phyloP scores from a whole-genome alignment of 1,140 invertebrate species.

The Caenorhabditis brenneri region DNA sequence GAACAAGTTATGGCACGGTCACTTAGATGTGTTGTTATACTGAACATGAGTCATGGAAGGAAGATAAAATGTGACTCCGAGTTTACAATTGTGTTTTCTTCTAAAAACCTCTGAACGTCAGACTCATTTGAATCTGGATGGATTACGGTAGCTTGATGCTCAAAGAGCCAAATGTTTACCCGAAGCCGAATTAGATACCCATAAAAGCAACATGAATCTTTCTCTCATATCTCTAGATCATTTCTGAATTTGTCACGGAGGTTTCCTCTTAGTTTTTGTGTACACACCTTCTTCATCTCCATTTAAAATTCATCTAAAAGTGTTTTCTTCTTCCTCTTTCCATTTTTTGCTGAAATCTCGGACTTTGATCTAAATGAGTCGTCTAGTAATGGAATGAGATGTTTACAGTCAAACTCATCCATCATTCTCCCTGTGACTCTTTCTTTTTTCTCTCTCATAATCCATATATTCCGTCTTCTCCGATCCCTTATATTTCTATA shows the following conservation, averaged over 20 bases:
- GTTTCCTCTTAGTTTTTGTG: background rate
- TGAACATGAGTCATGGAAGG: too few species aligned
- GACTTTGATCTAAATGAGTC: constrained; percentile 12
- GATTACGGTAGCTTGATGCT: background rate
- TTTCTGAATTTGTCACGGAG: constrained; percentile 19
- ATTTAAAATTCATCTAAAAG: background rate
- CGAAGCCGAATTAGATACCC: background rate
- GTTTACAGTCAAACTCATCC: constrained; percentile 22
- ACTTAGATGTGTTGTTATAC: too few species aligned
- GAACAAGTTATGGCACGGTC: too few species aligned
- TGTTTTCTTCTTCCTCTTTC: background rate
- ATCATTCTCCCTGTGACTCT: background rate
- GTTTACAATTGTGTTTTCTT: too few species aligned
- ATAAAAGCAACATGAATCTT: too few species aligned
- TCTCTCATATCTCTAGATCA: background rate
- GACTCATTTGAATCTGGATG: background rate
- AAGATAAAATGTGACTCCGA: too few species aligned
- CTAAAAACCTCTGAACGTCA: too few species aligned
- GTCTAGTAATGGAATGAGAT: background rate
- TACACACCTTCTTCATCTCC: background rate
- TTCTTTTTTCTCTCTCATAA: background rate
- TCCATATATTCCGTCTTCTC: background rate
- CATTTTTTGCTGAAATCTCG: background rate
- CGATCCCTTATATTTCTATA: constrained; percentile 9
- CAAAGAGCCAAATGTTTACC: background rate